A percentile compares a stretch with the other conserved stretches of the same genome.
These are phyloP conservation scores for Siderastrea radians DNA, from an alignment of 92 coral and sea anemone species.

Conservation along the genomic window DNA sequence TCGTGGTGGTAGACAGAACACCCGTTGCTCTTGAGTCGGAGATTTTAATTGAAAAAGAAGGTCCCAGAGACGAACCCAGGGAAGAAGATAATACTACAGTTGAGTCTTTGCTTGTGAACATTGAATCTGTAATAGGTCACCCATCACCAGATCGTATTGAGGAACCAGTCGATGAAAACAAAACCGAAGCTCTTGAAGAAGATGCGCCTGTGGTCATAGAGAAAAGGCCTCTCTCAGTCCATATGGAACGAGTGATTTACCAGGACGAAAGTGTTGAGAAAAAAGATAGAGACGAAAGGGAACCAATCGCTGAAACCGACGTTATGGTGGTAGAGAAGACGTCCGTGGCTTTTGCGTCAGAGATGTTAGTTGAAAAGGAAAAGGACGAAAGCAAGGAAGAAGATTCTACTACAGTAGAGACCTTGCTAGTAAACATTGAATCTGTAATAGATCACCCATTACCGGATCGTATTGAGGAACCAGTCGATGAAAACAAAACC, in stretches of 20 bases:
- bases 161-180: not conserved
- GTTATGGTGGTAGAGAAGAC: not conserved
- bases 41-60: not conserved
- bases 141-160: not conserved
- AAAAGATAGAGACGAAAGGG: not conserved
- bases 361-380: not conserved
- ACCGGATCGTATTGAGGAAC: not conserved
- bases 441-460: not conserved
- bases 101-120: constrained; percentile 16
- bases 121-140: constrained; percentile 1
- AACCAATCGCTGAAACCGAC: constrained; percentile 2
- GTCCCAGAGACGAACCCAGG: not conserved
- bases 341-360: not conserved
- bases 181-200: constrained; percentile 2
- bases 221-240: constrained; percentile 12
- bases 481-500: not conserved
- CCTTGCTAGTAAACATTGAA: constrained; percentile 19
- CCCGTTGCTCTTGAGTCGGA: not conserved
- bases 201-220: constrained; percentile 8
- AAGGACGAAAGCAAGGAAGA: not conserved
- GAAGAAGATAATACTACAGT: not conserved
- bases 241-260: not conserved
- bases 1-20: constrained; percentile 9
- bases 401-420: not conserved
- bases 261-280: not conserved